A percentile compares a stretch with the other conserved stretches of the same genome.
phyloP scores from a whole-genome alignment of 2,797 vertebrate genomes.

The Dromococcyx pavoninus region DNA sequence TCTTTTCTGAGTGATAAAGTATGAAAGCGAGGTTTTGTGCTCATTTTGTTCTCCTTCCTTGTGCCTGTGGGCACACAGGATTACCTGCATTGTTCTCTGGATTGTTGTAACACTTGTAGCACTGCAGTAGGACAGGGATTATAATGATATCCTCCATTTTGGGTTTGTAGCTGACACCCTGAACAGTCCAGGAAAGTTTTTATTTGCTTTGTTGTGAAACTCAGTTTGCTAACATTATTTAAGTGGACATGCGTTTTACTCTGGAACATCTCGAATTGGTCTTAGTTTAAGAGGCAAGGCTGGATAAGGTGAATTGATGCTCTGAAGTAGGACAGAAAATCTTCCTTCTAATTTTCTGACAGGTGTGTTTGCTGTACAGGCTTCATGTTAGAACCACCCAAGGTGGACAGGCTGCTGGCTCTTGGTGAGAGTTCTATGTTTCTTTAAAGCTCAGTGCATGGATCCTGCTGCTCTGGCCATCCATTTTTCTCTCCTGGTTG shows the following conservation, averaged over 20 bases:
- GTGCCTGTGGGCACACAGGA: not conserved
- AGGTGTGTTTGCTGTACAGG: not conserved
- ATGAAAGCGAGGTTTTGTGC: not conserved
- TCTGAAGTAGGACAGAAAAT: not conserved
- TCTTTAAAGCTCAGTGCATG: not conserved
- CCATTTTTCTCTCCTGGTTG: not conserved
- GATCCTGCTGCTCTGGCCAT: not conserved
- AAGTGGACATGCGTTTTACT: not conserved
- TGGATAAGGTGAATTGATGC: not conserved
- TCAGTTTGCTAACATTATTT: not conserved
- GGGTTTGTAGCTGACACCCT: not conserved
- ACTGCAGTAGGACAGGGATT: not conserved
- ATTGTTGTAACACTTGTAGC: not conserved
- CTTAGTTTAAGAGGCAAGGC: not conserved
- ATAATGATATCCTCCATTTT: not conserved
- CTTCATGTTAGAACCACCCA: not conserved
- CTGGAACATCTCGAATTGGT: not conserved
- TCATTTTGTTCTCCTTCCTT: not conserved
- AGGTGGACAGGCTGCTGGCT: not conserved
- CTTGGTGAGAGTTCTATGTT: accelerated
- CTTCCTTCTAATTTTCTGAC: not conserved
- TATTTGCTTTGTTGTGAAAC: not conserved
- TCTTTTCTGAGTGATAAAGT: not conserved
- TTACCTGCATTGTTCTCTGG: not conserved
- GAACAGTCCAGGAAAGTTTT: not conserved